Conservation (phyloP, 2,113 vertebrate genomes). For the Formicarius rufipectus region DNA sequence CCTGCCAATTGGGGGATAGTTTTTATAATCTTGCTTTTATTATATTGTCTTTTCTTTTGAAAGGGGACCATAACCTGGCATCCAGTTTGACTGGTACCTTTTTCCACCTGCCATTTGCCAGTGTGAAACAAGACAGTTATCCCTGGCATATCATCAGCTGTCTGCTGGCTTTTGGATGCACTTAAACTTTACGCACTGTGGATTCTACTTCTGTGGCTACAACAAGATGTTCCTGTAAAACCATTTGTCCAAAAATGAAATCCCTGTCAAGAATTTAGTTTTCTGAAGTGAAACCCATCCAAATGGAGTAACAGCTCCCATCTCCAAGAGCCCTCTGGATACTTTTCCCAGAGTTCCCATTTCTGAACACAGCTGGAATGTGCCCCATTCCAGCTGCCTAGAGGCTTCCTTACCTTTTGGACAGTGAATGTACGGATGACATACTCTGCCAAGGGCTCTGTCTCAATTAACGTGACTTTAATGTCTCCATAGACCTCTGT, state of each 20-base stretch:
- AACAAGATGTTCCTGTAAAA: conserved; percentile 21
- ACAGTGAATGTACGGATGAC: conserved; percentile 96
- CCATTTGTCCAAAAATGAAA: not conserved
- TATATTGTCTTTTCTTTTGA: not conserved
- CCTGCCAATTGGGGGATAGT: not conserved
- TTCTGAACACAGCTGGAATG: not conserved
- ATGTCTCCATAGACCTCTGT: conserved; percentile 95
- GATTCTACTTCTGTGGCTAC: not conserved
- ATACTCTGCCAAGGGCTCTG: conserved; percentile 93
- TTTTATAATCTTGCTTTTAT: not conserved
- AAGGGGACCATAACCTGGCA: not conserved
- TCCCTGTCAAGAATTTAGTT: not conserved
- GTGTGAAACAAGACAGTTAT: not conserved
- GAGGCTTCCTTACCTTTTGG: conserved; percentile 86
- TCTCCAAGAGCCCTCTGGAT: not conserved
- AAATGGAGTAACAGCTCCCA: not conserved
- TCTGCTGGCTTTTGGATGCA: conserved; percentile 3
- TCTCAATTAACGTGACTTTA: conserved; percentile 96
- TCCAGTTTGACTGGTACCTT: not conserved
- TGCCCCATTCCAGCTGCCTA: not conserved
- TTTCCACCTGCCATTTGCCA: not conserved
- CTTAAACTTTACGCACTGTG: not conserved
- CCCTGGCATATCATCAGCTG: not conserved
- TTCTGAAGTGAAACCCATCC: not conserved
- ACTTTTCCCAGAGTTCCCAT: not conserved